These are phyloP conservation scores for Stomatorhinus walkeri DNA, from an alignment of 2,797 vertebrate species.

Conservation along the genomic window DNA sequence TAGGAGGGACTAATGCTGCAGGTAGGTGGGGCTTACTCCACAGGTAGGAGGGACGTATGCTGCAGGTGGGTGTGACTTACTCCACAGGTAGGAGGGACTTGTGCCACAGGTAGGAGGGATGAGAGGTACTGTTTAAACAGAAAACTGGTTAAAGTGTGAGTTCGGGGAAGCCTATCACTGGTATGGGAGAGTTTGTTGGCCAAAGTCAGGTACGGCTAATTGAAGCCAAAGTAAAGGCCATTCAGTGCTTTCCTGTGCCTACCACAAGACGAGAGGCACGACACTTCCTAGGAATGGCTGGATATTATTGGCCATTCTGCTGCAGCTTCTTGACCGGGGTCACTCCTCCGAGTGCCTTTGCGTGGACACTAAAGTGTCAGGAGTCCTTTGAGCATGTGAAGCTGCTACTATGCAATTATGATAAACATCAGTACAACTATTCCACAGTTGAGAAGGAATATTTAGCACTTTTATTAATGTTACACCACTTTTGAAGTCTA, in stretches of 20 bases:
- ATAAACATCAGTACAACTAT: not conserved
- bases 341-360: not conserved
- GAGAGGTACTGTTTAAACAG: not conserved
- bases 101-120: not conserved
- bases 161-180: not conserved
- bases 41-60: no score
- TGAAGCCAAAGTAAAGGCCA: not conserved
- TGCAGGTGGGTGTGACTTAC: no score
- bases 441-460: not conserved
- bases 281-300: not conserved
- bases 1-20: not conserved
- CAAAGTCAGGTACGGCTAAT: not conserved
- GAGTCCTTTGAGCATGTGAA: not conserved
- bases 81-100: no score
- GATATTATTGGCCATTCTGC: not conserved
- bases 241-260: not conserved
- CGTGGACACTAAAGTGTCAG: not conserved
- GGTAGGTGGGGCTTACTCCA: not conserved
- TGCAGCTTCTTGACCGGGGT: not conserved
- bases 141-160: not conserved
- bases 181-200: not conserved
- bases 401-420: not conserved
- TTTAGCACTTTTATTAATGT: no score
- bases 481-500: no score
- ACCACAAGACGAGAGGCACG: not conserved